Percentiles rank a stretch among this genome's conserved stretches.
Evolutionary conservation across 2,888 invertebrate species (phyloP).

Genomic region (Ormyrus nitidulus): DNA sequence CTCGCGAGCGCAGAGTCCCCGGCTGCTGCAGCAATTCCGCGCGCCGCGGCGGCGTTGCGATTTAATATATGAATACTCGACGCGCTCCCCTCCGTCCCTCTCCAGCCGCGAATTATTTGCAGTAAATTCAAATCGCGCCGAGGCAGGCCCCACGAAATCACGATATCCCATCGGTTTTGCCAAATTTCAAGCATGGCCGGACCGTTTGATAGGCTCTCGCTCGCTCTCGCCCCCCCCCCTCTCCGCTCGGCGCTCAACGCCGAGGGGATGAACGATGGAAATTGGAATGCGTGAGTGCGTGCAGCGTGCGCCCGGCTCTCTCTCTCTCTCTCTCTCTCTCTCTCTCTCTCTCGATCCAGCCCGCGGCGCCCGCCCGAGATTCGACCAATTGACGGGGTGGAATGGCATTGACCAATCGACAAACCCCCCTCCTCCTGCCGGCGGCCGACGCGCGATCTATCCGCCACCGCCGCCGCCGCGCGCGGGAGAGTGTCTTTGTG

Average conservation of each 20-base stretch:
- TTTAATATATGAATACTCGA: conserved; percentile 43
- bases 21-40: no score
- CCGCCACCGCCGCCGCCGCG: no score
- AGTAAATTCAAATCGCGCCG: conserved; percentile 47
- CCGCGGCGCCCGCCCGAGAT: conserved; percentile 53
- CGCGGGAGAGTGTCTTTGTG: no score
- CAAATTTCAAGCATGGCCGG: conserved; percentile 69
- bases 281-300: conserved; percentile 52
- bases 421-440: conserved; percentile 58
- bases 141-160: conserved; percentile 41
- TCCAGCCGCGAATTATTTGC: conserved; percentile 37
- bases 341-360: conserved; percentile 47
- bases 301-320: conserved; percentile 26
- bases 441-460: background rate
- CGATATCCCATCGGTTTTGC: conserved; percentile 65
- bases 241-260: background rate
- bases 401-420: conserved; percentile 66
- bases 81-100: conserved; percentile 8
- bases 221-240: background rate
- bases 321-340: background rate
- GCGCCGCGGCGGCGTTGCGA: conserved; percentile 6
- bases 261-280: conserved; percentile 60
- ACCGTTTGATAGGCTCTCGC: conserved; percentile 68
- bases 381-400: conserved; percentile 68
- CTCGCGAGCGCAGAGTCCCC: no score